Conservation (phyloP, 1,140 invertebrate genomes). For the Colletes gigas region DNA sequence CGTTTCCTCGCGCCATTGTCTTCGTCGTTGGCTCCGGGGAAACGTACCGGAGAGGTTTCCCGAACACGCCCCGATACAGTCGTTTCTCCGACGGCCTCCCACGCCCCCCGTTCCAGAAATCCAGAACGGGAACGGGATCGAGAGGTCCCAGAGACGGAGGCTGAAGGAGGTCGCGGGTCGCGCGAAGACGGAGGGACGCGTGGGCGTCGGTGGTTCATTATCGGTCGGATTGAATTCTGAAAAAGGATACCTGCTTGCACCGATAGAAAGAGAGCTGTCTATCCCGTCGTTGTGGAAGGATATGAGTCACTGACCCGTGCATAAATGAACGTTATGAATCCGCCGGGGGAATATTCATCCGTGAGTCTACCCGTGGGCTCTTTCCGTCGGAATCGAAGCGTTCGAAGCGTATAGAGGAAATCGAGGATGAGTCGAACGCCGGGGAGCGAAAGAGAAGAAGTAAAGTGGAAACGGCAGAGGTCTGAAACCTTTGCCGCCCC, state of each 20-base stretch:
- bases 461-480: conserved; percentile 34
- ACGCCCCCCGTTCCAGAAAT: conserved; percentile 9
- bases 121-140: conserved; percentile 59
- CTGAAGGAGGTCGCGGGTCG: conserved; percentile 50
- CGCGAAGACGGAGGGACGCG: not conserved
- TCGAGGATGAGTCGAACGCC: conserved; percentile 52
- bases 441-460: conserved; percentile 37
- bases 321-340: conserved; percentile 70
- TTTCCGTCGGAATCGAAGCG: conserved; percentile 40
- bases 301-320: conserved; percentile 67
- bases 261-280: not conserved
- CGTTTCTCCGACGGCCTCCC: conserved; percentile 9
- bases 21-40: conserved; percentile 25
- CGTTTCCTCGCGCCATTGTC: conserved; percentile 56
- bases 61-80: conserved; percentile 49
- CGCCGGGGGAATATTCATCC: conserved; percentile 63
- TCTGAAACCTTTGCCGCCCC: conserved; percentile 25
- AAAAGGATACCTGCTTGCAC: not conserved
- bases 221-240: conserved; percentile 27
- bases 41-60: conserved; percentile 48
- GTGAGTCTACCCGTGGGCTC: conserved; percentile 9
- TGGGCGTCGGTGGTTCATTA: conserved; percentile 22
- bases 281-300: conserved; percentile 18
- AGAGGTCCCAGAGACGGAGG: conserved; percentile 31
- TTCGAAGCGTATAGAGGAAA: conserved; percentile 58